phyloP scores from a whole-genome alignment of 2,888 invertebrate genomes.

The Embidobia sp. region DNA sequence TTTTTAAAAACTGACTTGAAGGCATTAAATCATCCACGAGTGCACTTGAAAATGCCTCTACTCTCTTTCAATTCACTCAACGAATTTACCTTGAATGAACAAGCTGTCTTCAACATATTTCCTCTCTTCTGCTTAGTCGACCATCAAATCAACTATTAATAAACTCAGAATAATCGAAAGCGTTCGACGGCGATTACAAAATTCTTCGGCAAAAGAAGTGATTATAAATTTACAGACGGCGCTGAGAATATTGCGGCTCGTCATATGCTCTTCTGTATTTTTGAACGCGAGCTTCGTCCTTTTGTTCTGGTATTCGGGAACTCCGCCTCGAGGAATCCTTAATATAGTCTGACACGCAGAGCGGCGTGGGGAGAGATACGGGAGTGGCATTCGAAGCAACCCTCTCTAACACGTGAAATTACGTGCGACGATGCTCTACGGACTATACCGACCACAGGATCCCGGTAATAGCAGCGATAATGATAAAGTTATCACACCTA shows the following conservation, averaged over 20 bases:
- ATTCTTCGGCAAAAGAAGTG: background rate
- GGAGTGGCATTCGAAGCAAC: constrained; percentile 49
- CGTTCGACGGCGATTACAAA: background rate
- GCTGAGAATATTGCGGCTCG: constrained; percentile 2
- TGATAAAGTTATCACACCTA: constrained; percentile 58
- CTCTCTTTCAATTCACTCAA: too few relatives aligned
- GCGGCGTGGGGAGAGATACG: constrained; percentile 55
- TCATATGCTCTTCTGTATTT: constrained; percentile 21
- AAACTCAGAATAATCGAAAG: background rate
- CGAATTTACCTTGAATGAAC: too few relatives aligned
- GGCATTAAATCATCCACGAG: too few relatives aligned
- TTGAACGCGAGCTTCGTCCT: constrained; percentile 21
- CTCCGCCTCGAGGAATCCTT: constrained; percentile 74
- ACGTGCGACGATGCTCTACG: constrained; percentile 54
- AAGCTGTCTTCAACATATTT: too few relatives aligned
- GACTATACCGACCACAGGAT: constrained; percentile 57
- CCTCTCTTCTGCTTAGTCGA: too few relatives aligned
- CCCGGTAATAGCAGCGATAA: constrained; percentile 55
- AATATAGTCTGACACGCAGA: constrained; percentile 74
- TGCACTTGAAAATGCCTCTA: too few relatives aligned
- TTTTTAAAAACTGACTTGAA: too few relatives aligned
- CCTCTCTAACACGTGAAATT: constrained; percentile 56
- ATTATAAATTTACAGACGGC: constrained; percentile 1
- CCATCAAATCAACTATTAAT: too few relatives aligned
- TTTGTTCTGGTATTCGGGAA: constrained; percentile 61